These are phyloP conservation scores for Ceuthmochares aereus DNA, from an alignment of 2,113 vertebrate species.

Conservation along the genomic window DNA sequence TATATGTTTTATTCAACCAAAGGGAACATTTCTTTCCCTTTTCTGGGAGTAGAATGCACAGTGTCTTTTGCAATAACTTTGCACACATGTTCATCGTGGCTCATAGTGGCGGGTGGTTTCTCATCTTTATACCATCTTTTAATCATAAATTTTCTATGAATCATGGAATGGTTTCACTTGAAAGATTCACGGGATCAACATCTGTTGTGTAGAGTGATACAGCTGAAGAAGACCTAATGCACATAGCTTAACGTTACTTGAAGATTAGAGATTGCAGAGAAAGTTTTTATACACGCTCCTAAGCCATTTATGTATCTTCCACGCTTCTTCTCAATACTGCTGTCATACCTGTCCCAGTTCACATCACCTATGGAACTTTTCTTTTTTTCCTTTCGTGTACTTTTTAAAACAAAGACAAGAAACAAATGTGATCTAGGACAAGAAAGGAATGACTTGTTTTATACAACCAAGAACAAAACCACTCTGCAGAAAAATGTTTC, in stretches of 20 bases:
- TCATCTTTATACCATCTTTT: slow-evolving; percentile 72
- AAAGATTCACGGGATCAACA: slow-evolving; percentile 58
- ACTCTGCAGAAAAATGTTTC: neutral
- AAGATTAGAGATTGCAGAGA: slow-evolving; percentile 21
- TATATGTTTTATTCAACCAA: slow-evolving; percentile 55
- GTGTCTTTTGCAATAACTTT: slow-evolving; percentile 53
- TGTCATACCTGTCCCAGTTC: neutral
- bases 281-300: neutral
- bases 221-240: slow-evolving; percentile 40
- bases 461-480: neutral
- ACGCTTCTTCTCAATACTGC: neutral
- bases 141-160: slow-evolving; percentile 73
- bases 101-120: slow-evolving; percentile 49
- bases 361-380: neutral
- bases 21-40: slow-evolving; percentile 36
- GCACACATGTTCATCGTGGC: slow-evolving; percentile 59
- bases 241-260: slow-evolving; percentile 20
- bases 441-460: neutral
- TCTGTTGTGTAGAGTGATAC: slow-evolving; percentile 51
- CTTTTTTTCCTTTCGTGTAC: neutral
- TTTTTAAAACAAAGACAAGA: neutral
- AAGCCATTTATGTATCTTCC: neutral
- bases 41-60: slow-evolving; percentile 36
- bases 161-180: slow-evolving; percentile 59
- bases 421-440: neutral